Conservation (phyloP, 92 coral and sea anemone species). For the Porites rus region DNA sequence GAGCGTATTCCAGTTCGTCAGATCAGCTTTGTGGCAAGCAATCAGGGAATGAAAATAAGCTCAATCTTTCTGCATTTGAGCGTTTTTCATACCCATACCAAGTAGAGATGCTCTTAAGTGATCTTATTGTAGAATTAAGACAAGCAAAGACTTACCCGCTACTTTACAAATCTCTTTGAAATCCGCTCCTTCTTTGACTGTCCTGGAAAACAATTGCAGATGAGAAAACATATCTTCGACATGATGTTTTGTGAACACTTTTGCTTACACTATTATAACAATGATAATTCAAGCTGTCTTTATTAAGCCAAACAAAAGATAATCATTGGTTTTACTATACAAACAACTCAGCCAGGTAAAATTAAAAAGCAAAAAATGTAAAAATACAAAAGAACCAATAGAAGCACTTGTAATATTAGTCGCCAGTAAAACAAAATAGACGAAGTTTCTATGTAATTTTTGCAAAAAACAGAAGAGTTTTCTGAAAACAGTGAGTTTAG, state of each 20-base stretch:
- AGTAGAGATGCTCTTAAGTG: too few relatives aligned
- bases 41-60: too few relatives aligned
- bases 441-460: background rate
- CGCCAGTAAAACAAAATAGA: background rate
- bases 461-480: background rate
- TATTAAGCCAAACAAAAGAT: conserved; percentile 15
- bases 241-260: conserved; percentile 4
- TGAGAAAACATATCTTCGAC: too few relatives aligned
- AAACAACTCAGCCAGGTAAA: conserved; percentile 15
- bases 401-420: background rate
- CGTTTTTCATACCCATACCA: too few relatives aligned
- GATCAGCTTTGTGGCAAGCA: too few relatives aligned
- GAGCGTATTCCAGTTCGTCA: too few relatives aligned
- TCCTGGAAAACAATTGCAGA: too few relatives aligned
- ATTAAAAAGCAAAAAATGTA: background rate
- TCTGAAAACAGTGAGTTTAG: background rate
- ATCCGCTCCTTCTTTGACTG: background rate
- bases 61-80: too few relatives aligned
- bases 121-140: too few relatives aligned
- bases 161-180: background rate
- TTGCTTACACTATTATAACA: conserved; percentile 3
- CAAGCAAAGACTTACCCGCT: too few relatives aligned
- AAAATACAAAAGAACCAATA: background rate
- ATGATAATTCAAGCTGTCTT: conserved; percentile 22
- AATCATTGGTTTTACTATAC: conserved; percentile 16